These are phyloP conservation scores for Agrypnus murinus DNA, from an alignment of 2,888 invertebrate species.

Conservation along the genomic window DNA sequence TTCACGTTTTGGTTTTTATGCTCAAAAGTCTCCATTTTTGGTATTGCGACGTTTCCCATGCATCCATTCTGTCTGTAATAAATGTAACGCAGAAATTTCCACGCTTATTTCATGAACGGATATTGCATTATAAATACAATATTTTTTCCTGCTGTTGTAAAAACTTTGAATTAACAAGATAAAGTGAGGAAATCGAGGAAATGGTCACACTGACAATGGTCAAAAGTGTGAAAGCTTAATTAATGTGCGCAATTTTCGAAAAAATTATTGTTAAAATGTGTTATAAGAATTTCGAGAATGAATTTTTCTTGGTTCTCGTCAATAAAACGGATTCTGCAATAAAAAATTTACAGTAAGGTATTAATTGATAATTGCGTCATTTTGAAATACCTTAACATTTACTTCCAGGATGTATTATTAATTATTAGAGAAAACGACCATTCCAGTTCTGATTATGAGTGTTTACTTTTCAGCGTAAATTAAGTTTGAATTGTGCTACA, in stretches of 20 bases:
- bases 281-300: not conserved
- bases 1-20: not conserved
- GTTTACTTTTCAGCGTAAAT: too few species aligned
- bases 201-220: not conserved
- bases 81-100: constrained; percentile 32
- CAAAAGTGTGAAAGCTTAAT: not conserved
- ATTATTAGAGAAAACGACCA: too few species aligned
- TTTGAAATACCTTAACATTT: not conserved
- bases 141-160: constrained; percentile 13
- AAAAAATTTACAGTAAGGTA: not conserved
- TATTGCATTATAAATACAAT: constrained; percentile 28
- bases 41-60: constrained; percentile 18
- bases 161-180: not conserved
- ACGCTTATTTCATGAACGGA: constrained; percentile 36
- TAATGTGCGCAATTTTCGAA: too few species aligned
- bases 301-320: not conserved
- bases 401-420: constrained; percentile 18
- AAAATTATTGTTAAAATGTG: too few species aligned
- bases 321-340: constrained; percentile 3
- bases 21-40: constrained; percentile 1
- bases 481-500: too few species aligned
- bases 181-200: constrained; percentile 42
- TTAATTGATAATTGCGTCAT: constrained; percentile 12
- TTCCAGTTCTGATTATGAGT: too few species aligned
- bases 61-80: constrained; percentile 18